A percentile compares a stretch with the other conserved stretches of the same genome.
phyloP scores from a whole-genome alignment of 2,797 vertebrate species.

The Poeciliopsis presidionis region DNA sequence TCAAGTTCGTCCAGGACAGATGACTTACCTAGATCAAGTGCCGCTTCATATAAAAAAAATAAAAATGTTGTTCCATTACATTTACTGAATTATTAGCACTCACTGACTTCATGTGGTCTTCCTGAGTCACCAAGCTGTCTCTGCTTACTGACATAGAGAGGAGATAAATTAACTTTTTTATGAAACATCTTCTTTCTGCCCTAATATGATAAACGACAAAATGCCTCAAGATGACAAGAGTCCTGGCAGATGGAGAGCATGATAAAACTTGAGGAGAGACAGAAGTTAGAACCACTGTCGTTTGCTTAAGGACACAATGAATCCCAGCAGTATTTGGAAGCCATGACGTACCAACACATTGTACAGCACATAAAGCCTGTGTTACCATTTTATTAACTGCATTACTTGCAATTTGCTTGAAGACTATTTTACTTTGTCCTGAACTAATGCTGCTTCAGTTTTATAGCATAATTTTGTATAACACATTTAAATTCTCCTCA shows the following conservation, averaged over 20 bases:
- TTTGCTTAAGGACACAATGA: not conserved
- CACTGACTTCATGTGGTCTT: slow-evolving; percentile 35
- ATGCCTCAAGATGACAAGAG: not conserved
- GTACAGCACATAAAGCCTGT: not conserved
- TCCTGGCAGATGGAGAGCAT: not conserved
- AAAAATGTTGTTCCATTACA: slow-evolving; percentile 26
- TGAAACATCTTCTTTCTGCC: slow-evolving; percentile 7
- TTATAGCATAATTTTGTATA: not conserved
- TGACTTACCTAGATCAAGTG: slow-evolving; percentile 17
- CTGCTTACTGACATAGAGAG: slow-evolving; percentile 11
- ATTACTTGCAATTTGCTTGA: not conserved
- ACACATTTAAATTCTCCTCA: not conserved
- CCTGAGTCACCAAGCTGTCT: slow-evolving; percentile 34
- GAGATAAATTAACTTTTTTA: slow-evolving; percentile 26
- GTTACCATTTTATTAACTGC: not conserved
- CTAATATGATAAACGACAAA: not conserved
- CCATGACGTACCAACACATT: not conserved
- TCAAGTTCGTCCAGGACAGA: slow-evolving; percentile 24
- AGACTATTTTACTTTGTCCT: not conserved
- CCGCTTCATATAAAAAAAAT: not conserved
- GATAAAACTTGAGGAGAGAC: not conserved
- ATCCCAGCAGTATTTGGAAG: not conserved
- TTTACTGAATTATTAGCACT: slow-evolving; percentile 57
- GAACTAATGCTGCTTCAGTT: not conserved
- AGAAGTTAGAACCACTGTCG: not conserved